A percentile compares a stretch with the other conserved stretches of the same genome.
These are phyloP conservation scores for Prionace glauca DNA, from an alignment of 2,797 vertebrate genomes.

Conservation along the genomic window DNA sequence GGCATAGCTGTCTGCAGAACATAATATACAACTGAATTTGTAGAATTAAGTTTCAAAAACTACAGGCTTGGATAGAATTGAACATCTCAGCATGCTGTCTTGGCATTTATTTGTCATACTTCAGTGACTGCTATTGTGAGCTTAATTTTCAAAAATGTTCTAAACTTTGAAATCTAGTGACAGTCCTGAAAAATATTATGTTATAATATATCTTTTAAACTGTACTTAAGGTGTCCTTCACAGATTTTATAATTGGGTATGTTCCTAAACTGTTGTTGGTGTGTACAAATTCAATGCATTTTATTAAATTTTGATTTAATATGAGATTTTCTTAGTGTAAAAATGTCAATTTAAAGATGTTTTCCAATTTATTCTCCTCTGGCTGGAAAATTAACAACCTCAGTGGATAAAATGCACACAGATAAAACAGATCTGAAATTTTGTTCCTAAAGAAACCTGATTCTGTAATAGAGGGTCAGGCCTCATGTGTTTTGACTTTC, in stretches of 20 bases:
- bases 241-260: not conserved
- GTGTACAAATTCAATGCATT: not conserved
- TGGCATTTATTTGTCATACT: not conserved
- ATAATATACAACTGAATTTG: not conserved
- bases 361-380: not conserved
- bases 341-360: not conserved
- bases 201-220: not conserved
- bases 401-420: not conserved
- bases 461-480: not conserved
- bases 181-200: too few relatives aligned
- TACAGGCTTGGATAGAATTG: not conserved
- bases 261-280: not conserved
- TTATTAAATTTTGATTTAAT: not conserved
- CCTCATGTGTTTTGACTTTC: not conserved
- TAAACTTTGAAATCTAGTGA: not conserved
- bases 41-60: not conserved
- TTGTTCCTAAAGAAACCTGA: not conserved
- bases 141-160: not conserved
- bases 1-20: not conserved
- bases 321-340: not conserved
- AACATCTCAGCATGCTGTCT: not conserved
- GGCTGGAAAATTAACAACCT: not conserved
- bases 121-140: not conserved
- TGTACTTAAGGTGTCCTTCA: not conserved
- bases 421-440: not conserved